These are phyloP conservation scores for Geopemphigus sp. DNA, from an alignment of 1,140 invertebrate species.

Conservation along the genomic window DNA sequence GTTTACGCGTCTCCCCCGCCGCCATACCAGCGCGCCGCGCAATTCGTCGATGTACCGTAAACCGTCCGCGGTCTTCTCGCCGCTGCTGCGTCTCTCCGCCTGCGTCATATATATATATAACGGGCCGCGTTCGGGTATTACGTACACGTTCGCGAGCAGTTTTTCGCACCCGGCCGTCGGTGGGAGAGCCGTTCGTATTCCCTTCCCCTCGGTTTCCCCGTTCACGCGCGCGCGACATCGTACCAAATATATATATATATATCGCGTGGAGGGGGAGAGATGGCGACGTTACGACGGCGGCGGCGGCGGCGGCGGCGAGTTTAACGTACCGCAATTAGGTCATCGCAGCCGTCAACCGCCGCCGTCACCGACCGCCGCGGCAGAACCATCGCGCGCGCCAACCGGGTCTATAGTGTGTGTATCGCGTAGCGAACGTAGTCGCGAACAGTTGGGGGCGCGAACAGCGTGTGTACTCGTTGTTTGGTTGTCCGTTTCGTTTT, in stretches of 20 bases:
- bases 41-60: conserved; percentile 5
- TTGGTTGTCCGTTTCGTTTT: too few relatives aligned
- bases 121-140: neutral
- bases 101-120: conserved; percentile 14
- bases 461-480: too few relatives aligned
- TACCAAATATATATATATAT: neutral
- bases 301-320: conserved; percentile 25
- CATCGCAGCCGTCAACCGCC: neutral
- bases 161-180: conserved; percentile 14
- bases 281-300: too few relatives aligned
- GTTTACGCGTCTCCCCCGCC: neutral
- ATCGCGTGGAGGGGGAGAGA: neutral
- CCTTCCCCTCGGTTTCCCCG: too few relatives aligned
- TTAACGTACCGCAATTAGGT: conserved; percentile 47
- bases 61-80: too few relatives aligned
- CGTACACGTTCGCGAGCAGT: conserved; percentile 5
- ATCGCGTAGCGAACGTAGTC: conserved; percentile 3
- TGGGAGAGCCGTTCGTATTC: neutral
- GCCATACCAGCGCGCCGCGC: too few relatives aligned
- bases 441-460: conserved; percentile 1
- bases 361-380: conserved; percentile 16
- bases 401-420: neutral
- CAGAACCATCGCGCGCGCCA: conserved; percentile 31
- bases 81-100: neutral
- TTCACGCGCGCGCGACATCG: too few relatives aligned